Evolutionary conservation across 1,140 invertebrate species (phyloP).

Genomic region (Trichoplusia ni): DNA sequence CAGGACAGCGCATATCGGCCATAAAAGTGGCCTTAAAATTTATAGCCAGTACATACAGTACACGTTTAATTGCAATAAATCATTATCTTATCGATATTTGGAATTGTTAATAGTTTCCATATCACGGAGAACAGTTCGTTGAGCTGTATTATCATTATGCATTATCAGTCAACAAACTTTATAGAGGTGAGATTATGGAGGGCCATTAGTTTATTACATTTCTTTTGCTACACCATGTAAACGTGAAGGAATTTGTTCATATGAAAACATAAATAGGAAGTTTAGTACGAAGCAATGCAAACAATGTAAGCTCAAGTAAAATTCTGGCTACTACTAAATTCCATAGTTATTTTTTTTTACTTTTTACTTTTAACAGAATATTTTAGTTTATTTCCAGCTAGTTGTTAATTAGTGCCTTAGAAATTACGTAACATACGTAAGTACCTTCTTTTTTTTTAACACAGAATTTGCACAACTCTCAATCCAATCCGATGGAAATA

Average conservation of each 20-base stretch:
- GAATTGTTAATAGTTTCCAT: constrained; percentile 34
- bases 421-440: too few relatives aligned
- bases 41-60: constrained; percentile 8
- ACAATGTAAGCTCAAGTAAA: too few relatives aligned
- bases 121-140: constrained; percentile 31
- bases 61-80: constrained; percentile 33
- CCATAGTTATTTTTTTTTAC: too few relatives aligned
- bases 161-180: constrained; percentile 39
- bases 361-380: too few relatives aligned
- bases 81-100: constrained; percentile 34
- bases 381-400: too few relatives aligned
- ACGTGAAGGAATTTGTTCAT: not conserved
- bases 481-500: too few relatives aligned
- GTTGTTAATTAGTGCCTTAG: too few relatives aligned
- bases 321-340: too few relatives aligned
- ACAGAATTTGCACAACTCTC: too few relatives aligned
- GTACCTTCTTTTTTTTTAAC: too few relatives aligned
- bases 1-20: not conserved
- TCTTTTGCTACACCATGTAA: not conserved
- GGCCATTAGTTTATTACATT: constrained; percentile 6
- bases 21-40: constrained; percentile 29
- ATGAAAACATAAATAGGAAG: not conserved
- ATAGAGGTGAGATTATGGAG: constrained; percentile 22
- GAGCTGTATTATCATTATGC: constrained; percentile 28
- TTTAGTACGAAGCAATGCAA: not conserved